phyloP scores from a whole-genome alignment of 2,113 vertebrate species.

The Erythrolamprus reginae region DNA sequence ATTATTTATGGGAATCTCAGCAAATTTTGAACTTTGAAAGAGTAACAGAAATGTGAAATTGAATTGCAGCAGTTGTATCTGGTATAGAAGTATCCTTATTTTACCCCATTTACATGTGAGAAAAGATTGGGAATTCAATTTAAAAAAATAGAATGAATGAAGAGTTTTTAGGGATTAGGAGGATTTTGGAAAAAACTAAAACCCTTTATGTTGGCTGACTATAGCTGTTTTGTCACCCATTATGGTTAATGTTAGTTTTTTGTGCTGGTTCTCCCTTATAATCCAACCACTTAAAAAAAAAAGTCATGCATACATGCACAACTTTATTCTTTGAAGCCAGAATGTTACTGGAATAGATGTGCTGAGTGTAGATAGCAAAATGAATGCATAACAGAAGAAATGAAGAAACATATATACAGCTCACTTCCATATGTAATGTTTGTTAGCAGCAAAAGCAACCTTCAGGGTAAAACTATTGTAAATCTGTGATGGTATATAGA shows the following conservation, averaged over 20 bases:
- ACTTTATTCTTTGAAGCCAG: background rate
- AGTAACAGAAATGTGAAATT: background rate
- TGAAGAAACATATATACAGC: background rate
- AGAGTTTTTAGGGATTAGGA: background rate
- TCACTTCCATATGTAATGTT: background rate
- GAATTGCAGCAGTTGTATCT: background rate
- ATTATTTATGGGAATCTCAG: background rate
- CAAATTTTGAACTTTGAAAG: background rate
- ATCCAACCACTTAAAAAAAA: background rate
- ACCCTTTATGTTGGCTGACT: background rate
- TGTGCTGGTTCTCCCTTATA: background rate
- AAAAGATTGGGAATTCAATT: background rate
- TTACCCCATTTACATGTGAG: background rate
- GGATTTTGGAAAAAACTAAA: background rate
- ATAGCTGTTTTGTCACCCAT: background rate
- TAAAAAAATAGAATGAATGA: background rate
- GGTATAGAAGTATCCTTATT: background rate
- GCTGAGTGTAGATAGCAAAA: background rate
- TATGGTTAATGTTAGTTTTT: background rate
- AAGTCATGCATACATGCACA: background rate
- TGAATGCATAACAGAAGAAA: background rate
- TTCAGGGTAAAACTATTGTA: background rate
- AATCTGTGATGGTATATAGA: slow-evolving; percentile 21
- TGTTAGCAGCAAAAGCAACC: slow-evolving; percentile 8
- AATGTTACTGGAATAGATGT: background rate